Evolutionary conservation across 2,888 invertebrate genomes (phyloP), one percentile per base, ranked within the genome.

Genomic region (Troides oblongomaculatus): DNA sequence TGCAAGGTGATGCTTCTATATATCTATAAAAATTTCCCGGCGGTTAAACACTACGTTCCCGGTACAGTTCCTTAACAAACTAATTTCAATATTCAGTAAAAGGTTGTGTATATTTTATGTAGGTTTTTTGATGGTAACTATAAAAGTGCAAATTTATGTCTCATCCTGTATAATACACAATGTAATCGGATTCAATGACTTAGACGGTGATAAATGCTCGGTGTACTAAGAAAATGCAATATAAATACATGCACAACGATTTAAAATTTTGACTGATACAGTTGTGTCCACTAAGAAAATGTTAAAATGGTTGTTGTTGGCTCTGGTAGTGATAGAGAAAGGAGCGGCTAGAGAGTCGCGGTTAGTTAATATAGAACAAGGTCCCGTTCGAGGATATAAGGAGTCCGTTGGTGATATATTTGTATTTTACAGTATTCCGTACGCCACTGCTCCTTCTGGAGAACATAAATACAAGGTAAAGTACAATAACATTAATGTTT

Each of bases 391-490:
- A 1, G 86, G 88, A 0, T 79, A 77, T 64, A 76, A 75, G 39
- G 78, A 80, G 7, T 25, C 25, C 25, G 25, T 2, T 4, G 25
- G 3, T 25, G 25, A 25, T 25, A 25, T 25, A 25, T 25, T 25
- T 25, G 25, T 72, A 0, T 88, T 85, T 68, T 79, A 81, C 60
- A 78, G 81, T 53, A 84, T 88, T 12, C 87, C 87, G 0, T 88
- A 87, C 58, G 88, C 88, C 1, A 84, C 81, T n/a, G 82, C 80
- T 1, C 88, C 87, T 0, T 81, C 77, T 5, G 86, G 85, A 1
- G 53, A 59, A 0, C 61, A 84, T 14, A 81, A 75, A 71, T 87
- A 81, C 71, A 83, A 25, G 25, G 25, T 25, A 25, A 25, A 25
- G 25, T 25, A 25, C 25, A 25, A 25, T 25, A 25, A 25, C 25